phyloP scores from a whole-genome alignment of 2,797 vertebrate genomes.

The Pseudochaenichthys georgianus region DNA sequence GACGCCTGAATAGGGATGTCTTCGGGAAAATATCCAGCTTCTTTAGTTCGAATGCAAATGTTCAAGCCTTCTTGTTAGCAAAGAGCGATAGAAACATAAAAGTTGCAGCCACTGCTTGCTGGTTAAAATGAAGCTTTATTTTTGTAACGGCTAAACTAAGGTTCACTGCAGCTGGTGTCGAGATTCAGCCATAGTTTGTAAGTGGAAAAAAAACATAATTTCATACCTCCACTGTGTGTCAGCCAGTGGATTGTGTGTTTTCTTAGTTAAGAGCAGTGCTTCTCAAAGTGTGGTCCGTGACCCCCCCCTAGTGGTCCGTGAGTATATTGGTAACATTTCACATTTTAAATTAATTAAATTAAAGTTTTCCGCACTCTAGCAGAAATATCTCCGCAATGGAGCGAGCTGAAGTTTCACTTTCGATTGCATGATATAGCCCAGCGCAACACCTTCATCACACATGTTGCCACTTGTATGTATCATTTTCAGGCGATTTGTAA shows the following conservation, averaged over 20 bases:
- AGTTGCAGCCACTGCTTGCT: neutral
- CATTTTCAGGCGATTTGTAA: too few relatives aligned
- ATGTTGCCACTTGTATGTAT: too few relatives aligned
- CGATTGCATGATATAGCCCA: too few relatives aligned
- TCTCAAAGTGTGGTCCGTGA: too few relatives aligned
- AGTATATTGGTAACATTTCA: too few relatives aligned
- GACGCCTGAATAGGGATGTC: neutral
- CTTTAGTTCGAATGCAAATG: neutral
- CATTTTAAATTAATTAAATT: too few relatives aligned
- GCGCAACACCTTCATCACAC: too few relatives aligned
- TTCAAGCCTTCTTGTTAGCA: neutral
- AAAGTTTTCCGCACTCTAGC: too few relatives aligned
- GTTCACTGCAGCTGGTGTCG: constrained; percentile 1
- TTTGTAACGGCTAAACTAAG: neutral
- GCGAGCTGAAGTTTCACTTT: too few relatives aligned
- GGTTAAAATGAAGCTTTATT: neutral
- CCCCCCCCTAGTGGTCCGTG: too few relatives aligned
- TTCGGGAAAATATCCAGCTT: neutral
- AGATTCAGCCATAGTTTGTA: neutral
- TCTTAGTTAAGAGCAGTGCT: neutral
- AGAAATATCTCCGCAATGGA: too few relatives aligned
- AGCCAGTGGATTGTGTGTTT: neutral
- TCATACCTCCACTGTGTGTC: neutral
- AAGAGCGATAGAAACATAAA: neutral
- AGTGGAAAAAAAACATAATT: neutral